Evolutionary conservation across 2,113 vertebrate species (phyloP).

Genomic region (Ginglymostoma cirratum): DNA sequence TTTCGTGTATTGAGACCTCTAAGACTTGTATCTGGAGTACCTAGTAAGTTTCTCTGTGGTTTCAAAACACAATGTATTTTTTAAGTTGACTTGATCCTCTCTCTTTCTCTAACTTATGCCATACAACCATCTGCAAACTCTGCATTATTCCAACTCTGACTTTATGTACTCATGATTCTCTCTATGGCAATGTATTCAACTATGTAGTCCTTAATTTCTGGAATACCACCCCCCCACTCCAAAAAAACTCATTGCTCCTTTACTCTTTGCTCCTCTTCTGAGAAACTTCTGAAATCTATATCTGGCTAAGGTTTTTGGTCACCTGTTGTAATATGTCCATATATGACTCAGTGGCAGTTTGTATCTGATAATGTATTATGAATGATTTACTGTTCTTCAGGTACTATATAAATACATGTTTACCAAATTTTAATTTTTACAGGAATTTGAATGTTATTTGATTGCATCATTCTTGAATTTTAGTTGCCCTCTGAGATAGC

Average conservation of each 20-base stretch:
- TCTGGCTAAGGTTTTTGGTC: not conserved
- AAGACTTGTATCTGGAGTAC: constrained; percentile 97
- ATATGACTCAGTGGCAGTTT: not conserved
- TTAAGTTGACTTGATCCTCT: not conserved
- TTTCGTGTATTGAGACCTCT: constrained; percentile 96
- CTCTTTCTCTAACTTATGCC: not conserved
- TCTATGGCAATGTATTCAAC: not conserved
- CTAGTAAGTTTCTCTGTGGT: constrained; percentile 72
- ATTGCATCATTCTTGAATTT: too few relatives aligned
- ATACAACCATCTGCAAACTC: not conserved
- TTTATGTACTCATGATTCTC: not conserved
- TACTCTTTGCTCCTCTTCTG: not conserved
- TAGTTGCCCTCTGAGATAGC: too few relatives aligned
- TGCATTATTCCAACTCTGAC: not conserved
- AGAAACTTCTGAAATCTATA: not conserved
- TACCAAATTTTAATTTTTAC: not conserved
- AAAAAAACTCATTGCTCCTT: not conserved
- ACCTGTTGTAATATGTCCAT: not conserved
- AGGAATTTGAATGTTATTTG: not conserved
- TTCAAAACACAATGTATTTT: not conserved
- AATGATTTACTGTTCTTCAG: not conserved
- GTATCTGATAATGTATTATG: not conserved
- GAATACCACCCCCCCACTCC: too few relatives aligned
- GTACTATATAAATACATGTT: not conserved
- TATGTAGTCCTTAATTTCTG: not conserved